phyloP scores from a whole-genome alignment of 2,797 vertebrate genomes.

The Coracias cyanogaster region DNA sequence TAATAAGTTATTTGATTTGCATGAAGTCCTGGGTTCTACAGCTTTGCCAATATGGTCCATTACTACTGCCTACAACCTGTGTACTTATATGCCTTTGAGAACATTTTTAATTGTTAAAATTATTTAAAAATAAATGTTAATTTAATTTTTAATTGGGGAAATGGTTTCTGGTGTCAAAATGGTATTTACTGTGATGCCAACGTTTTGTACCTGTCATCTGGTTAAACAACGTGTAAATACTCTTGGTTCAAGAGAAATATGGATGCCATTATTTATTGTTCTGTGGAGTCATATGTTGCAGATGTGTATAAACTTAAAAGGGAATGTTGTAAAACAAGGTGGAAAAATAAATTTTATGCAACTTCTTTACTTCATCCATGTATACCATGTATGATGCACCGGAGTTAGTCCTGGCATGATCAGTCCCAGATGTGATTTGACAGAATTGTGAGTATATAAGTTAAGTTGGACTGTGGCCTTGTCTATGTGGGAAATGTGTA shows the following conservation, averaged over 20 bases:
- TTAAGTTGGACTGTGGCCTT: background rate
- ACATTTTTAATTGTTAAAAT: conserved; percentile 53
- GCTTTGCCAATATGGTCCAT: conserved; percentile 66
- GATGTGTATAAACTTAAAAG: conserved; percentile 80
- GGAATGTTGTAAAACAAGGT: conserved; percentile 78
- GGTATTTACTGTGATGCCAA: conserved; percentile 56
- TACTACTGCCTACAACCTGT: conserved; percentile 68
- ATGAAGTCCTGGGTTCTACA: conserved; percentile 57
- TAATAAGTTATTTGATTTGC: background rate
- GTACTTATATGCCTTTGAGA: conserved; percentile 63
- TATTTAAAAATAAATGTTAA: conserved; percentile 37
- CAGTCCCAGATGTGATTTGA: background rate
- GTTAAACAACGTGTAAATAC: conserved; percentile 81
- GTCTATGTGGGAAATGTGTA: rapidly evolving
- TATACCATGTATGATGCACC: background rate
- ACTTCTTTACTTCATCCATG: conserved; percentile 59
- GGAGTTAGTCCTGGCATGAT: background rate
- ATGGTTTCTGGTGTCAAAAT: conserved; percentile 66
- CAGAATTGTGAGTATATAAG: background rate
- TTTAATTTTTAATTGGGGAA: conserved; percentile 64
- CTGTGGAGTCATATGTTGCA: conserved; percentile 78
- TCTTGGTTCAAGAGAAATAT: conserved; percentile 50
- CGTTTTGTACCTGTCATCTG: conserved; percentile 71
- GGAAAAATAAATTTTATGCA: conserved; percentile 82
- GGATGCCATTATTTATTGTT: conserved; percentile 84